A percentile compares a stretch with the other conserved stretches of the same genome.
Conservation (phyloP, 2,888 invertebrate species). For the Scaptomyza flava region DNA sequence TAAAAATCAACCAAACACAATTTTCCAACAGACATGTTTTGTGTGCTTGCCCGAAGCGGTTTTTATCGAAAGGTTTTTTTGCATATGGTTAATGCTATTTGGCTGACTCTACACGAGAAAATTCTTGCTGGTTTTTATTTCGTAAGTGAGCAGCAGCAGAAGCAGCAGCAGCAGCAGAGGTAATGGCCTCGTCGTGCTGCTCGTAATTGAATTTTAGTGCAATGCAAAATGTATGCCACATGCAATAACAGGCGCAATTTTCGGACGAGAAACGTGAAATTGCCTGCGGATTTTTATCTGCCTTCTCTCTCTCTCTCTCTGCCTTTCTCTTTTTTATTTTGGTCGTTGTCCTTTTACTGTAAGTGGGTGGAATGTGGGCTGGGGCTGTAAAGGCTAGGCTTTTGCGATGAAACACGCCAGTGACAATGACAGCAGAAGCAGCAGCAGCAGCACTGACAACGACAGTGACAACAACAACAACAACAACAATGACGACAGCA, state of each 20-base stretch:
- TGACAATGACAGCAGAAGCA: conserved; percentile 54
- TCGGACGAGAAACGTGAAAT: conserved; percentile 51
- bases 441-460: conserved; percentile 34
- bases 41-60: not conserved
- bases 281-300: conserved; percentile 59
- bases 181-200: conserved; percentile 14
- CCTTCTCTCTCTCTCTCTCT: conserved; percentile 11
- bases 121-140: conserved; percentile 1
- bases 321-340: conserved; percentile 8
- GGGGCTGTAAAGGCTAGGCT: conserved; percentile 16
- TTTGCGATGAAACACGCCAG: conserved; percentile 53
- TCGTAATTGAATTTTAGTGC: conserved; percentile 52
- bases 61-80: not conserved
- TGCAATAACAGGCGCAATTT: conserved; percentile 58
- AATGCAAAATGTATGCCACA: conserved; percentile 53
- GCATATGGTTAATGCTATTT: conserved; percentile 11
- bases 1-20: not conserved
- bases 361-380: not conserved
- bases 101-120: not conserved
- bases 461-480: conserved; percentile 49
- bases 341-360: conserved; percentile 4
- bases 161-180: not conserved
- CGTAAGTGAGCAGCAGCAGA: not conserved
- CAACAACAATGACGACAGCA: conserved; percentile 62
- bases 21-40: not conserved